Base-by-base conservation (phyloP, 2,113 vertebrate genomes). In the Onychorhynchus coronatus region DNA sequence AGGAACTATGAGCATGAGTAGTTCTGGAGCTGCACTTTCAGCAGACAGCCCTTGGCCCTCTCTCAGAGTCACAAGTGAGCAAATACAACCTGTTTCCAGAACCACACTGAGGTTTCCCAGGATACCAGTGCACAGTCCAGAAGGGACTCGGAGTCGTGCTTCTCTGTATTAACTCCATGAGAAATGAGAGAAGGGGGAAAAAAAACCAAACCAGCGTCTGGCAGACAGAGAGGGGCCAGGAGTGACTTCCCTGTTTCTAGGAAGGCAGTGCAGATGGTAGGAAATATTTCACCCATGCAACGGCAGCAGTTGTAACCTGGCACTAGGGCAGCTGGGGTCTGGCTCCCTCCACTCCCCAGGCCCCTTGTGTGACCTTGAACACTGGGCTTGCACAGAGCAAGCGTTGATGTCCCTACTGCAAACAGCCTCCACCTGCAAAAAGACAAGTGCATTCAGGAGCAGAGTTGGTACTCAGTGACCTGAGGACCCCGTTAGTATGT, bases 361-460 rank as follows among this genome's bases (percentile, higher is more conserved):
- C 25, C 85, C 52, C 56, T 52, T 15, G n/a, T 2, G 11, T 92
- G 93, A 95, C 92, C 88, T 96, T 96, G 88, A 95, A 53, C 5
- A 0, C 6, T 5, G 31, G 61, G 19, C 25, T 92, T 2, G 1
- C 5, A 4, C 41, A 52, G 31, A 88, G 42, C 15, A 47, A 49
- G 56, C 25, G 49, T 2, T 20, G 53, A 46, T 67, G 52, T 8
- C 22, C 12, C 0, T 2, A 12, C 59, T 39, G 62, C 59, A 85
- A 79, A 42, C 44, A 59, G 46, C 12, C 49, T 82, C 23, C 20
- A 61, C n/a, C 31, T 31, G 22, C 42, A 83, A 47, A 35, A 77
- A 30, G 17, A 70, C 28, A 94, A 47, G 39, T 11, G 31, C 39
- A 55, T 35, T 52, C 14, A 6, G 41, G 31, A 56, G 17, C 1